Conservation (phyloP, 2,113 vertebrate genomes). For the Toxotes chatareus region DNA sequence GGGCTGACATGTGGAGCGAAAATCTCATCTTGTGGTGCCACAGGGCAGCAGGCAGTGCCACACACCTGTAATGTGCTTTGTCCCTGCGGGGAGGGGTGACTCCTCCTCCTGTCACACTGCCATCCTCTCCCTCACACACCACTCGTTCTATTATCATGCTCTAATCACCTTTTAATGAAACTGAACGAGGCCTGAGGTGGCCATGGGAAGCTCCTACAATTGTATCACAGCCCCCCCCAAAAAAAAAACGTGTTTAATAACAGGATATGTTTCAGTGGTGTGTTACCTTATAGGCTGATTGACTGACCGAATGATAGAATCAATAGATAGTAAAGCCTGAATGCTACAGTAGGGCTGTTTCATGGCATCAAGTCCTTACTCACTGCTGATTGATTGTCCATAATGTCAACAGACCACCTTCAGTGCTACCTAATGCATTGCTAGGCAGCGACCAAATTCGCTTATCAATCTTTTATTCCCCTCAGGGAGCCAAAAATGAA, state of each 20-base stretch:
- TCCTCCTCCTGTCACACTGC: constrained; percentile 31
- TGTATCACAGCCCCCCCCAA: constrained; percentile 23
- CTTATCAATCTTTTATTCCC: constrained; percentile 64
- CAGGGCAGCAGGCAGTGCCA: constrained; percentile 41
- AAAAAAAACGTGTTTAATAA: constrained; percentile 35
- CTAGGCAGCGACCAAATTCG: constrained; percentile 36
- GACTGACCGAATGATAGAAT: constrained; percentile 39
- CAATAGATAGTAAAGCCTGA: constrained; percentile 45
- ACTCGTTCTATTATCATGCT: constrained; percentile 46
- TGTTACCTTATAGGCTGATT: constrained; percentile 14
- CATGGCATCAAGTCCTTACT: constrained; percentile 49
- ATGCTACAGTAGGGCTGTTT: constrained; percentile 31
- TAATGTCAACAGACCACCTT: constrained; percentile 50
- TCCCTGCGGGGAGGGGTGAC: constrained; percentile 1
- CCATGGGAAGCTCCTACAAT: not conserved
- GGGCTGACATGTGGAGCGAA: constrained; percentile 35
- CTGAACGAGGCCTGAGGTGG: constrained; percentile 41
- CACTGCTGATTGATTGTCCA: constrained; percentile 62
- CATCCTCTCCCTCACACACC: constrained; percentile 24
- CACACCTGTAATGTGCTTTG: constrained; percentile 60
- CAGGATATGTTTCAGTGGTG: constrained; percentile 2
- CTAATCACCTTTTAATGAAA: constrained; percentile 68
- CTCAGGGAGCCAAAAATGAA: constrained; percentile 56
- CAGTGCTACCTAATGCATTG: constrained; percentile 35
- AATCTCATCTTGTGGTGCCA: constrained; percentile 65